These are phyloP conservation scores for Tetramorium simillimum DNA, from an alignment of 1,140 invertebrate genomes.

Conservation along the genomic window DNA sequence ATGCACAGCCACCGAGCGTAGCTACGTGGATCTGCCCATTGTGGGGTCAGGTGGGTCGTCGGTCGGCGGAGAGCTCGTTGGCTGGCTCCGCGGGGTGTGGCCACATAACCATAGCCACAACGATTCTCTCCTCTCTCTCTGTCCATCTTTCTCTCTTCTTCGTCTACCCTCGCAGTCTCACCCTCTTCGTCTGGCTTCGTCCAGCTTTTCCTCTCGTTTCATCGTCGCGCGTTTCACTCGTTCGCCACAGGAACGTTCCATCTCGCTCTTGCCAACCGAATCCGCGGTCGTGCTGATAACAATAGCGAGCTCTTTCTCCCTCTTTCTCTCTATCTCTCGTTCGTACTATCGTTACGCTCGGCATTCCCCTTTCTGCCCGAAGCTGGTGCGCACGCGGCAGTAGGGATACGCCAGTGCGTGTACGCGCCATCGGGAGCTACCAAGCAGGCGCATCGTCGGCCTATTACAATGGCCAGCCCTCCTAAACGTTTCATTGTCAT, in stretches of 20 bases:
- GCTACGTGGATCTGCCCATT: conserved; percentile 72
- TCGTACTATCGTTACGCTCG: conserved; percentile 21
- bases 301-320: conserved; percentile 59
- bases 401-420: conserved; percentile 68
- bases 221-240: background rate
- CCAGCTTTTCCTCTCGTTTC: conserved; percentile 48
- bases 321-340: conserved; percentile 35
- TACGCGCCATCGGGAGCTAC: conserved; percentile 70
- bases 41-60: conserved; percentile 75
- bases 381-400: conserved; percentile 50
- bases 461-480: conserved; percentile 84
- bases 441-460: conserved; percentile 83
- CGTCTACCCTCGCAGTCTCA: conserved; percentile 1
- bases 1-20: conserved; percentile 52
- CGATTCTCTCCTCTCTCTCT: conserved; percentile 47
- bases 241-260: background rate
- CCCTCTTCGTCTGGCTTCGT: conserved; percentile 22
- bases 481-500: conserved; percentile 84
- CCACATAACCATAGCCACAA: conserved; percentile 75
- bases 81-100: conserved; percentile 77
- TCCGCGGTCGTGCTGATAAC: conserved; percentile 61
- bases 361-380: conserved; percentile 50
- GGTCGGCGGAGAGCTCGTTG: conserved; percentile 73
- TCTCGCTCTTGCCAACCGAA: conserved; percentile 16
- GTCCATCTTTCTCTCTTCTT: conserved; percentile 54